Evolutionary conservation across 2,888 invertebrate genomes (phyloP).

Genomic region (Kuschelorhynchus macadamiae): DNA sequence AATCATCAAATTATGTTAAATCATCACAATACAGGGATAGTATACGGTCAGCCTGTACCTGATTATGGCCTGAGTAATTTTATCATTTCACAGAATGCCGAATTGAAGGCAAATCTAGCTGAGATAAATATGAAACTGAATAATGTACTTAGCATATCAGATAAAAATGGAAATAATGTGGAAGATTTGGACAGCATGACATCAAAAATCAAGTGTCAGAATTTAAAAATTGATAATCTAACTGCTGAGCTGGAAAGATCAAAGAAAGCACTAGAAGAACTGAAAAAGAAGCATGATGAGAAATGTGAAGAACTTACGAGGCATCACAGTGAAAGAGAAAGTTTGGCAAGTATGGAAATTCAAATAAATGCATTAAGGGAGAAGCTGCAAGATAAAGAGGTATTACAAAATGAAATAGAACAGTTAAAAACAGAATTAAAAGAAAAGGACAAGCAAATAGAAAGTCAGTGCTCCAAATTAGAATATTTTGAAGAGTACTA

Average conservation of each 20-base stretch:
- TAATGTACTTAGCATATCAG: slow-evolving; percentile 67
- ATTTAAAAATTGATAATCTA: slow-evolving; percentile 65
- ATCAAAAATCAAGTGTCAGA: slow-evolving; percentile 65
- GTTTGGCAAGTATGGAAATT: slow-evolving; percentile 41
- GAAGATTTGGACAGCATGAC: slow-evolving; percentile 49
- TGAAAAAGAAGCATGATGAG: slow-evolving; percentile 46
- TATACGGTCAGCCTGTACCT: slow-evolving; percentile 46
- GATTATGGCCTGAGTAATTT: slow-evolving; percentile 70
- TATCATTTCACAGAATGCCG: slow-evolving; percentile 75
- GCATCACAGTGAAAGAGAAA: slow-evolving; percentile 31
- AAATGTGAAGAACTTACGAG: slow-evolving; percentile 27
- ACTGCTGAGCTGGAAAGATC: slow-evolving; percentile 55
- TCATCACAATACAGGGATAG: slow-evolving; percentile 25
- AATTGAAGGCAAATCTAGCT: slow-evolving; percentile 76
- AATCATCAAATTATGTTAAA: slow-evolving; percentile 33
- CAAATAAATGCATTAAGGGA: slow-evolving; percentile 39
- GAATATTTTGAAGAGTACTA: slow-evolving; percentile 49
- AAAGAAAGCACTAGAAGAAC: slow-evolving; percentile 49
- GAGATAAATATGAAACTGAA: slow-evolving; percentile 77
- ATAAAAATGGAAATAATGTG: slow-evolving; percentile 55
- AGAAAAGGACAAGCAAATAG: slow-evolving; percentile 44
- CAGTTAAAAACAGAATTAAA: slow-evolving; percentile 28
- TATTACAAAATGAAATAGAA: slow-evolving; percentile 1
- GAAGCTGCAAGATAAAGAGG: slow-evolving; percentile 27
- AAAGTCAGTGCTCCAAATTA: slow-evolving; percentile 48